These are phyloP conservation scores for Ernsta delagoae DNA, from an alignment of 2,888 invertebrate species.

Conservation along the genomic window DNA sequence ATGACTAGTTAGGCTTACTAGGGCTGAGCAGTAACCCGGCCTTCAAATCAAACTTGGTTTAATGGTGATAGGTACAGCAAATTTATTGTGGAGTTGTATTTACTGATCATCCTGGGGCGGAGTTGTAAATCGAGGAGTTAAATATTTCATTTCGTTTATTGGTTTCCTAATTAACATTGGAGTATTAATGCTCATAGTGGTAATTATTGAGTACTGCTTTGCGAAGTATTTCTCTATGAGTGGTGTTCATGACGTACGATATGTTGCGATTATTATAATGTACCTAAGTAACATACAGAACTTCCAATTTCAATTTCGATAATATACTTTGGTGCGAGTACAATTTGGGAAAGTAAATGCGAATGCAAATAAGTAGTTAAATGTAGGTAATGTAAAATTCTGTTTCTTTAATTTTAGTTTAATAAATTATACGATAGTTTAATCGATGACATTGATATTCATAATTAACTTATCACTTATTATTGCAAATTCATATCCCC, in stretches of 20 bases:
- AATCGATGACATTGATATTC: too few relatives aligned
- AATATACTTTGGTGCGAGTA: too few relatives aligned
- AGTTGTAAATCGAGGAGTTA: not conserved
- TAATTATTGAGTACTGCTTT: not conserved
- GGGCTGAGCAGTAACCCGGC: not conserved
- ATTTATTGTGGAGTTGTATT: slow-evolving; percentile 8
- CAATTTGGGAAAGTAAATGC: too few relatives aligned
- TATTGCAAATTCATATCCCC: too few relatives aligned
- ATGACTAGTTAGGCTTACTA: not conserved
- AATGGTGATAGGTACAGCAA: slow-evolving; percentile 1
- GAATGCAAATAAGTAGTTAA: too few relatives aligned
- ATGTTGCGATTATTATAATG: not conserved
- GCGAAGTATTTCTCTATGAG: not conserved
- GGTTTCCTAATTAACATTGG: slow-evolving; percentile 14
- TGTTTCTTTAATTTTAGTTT: too few relatives aligned
- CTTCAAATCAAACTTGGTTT: not conserved
- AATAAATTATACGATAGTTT: too few relatives aligned
- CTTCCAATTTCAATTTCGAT: too few relatives aligned
- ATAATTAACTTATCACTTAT: too few relatives aligned
- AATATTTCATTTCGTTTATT: slow-evolving; percentile 16
- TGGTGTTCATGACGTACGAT: not conserved
- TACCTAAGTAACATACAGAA: not conserved
- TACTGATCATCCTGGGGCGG: not conserved
- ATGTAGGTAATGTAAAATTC: too few relatives aligned
- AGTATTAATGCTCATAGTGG: slow-evolving; percentile 2